Base-by-base conservation (phyloP, 2,113 vertebrate genomes). In the Aegithalos caudatus region DNA sequence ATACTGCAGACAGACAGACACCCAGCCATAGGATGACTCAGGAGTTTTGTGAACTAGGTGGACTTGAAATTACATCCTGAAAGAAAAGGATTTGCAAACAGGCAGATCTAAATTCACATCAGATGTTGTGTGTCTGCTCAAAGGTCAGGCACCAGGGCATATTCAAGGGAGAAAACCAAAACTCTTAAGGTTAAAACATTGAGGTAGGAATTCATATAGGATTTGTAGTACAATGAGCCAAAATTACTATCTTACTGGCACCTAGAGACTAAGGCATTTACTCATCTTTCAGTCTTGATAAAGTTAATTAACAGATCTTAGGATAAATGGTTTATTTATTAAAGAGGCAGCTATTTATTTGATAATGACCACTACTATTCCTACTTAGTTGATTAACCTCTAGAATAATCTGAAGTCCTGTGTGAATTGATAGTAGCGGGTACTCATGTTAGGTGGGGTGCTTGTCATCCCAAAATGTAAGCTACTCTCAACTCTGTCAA, bases 251-350 rank as follows among this genome's bases (percentile, higher is more conserved):
- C 37, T 58, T 86, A 48, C 23, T 50, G 33, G 50, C n/a, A 88
- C 14, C 37, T 73, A 79, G n/a, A 81, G 45, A 79, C 33, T 66
- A 42, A 72, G 33, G 27, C 45, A 53, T 82, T 90, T 88, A 62
- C 54, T 76, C 4, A 51, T 35, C 35, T 92, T 65, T 70, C 47
- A 66, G 14, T 66, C 60, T 50, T 90, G 29, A 93, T 80, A 74
- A 93, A 90, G 74, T 54, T 95, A 95, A 93, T 91, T 73, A 88
- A 78, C 31, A 92, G 76, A 95, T 94, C 38, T 64, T 44, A 71
- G 31, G 67, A 81, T 74, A 94, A 90, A 80, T 47, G 12, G 23
- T 66, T 88, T 74, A 67, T 81, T 81, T 88, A 73, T 35, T 22
- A 29, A 54, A 79, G 20, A 82, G 15, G 3, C 86, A 72, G 24